These are phyloP conservation scores for Apostichopus japonicus DNA, from an alignment of 35 echinoderm and acorn worm genomes.

Conservation along the genomic window DNA sequence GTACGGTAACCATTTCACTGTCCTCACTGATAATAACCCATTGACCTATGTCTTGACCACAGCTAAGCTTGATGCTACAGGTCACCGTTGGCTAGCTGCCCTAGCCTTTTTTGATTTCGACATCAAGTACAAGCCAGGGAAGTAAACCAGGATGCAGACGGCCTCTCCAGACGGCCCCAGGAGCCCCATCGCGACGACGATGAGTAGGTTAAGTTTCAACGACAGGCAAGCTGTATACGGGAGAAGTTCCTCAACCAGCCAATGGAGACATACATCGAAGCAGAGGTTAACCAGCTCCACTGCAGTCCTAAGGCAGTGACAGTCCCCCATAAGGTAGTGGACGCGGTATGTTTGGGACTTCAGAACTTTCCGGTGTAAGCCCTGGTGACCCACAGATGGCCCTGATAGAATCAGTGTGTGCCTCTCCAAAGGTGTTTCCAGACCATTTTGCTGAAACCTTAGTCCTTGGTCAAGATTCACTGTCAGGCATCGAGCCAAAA, in stretches of 20 bases:
- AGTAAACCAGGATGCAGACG: constrained; percentile 42
- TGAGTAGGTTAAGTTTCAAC: neutral
- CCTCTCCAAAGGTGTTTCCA: neutral
- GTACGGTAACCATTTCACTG: too few relatives aligned
- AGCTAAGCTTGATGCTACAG: constrained; percentile 51
- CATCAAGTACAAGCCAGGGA: constrained; percentile 50
- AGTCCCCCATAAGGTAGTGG: neutral
- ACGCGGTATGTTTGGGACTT: neutral
- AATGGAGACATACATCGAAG: neutral
- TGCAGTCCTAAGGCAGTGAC: neutral
- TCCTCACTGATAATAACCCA: too few relatives aligned
- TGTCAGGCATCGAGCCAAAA: neutral
- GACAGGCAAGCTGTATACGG: neutral
- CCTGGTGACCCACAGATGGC: neutral
- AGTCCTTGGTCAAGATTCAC: neutral
- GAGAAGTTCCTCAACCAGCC: neutral
- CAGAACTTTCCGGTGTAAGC: neutral
- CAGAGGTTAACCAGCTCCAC: neutral
- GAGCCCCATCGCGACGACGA: neutral
- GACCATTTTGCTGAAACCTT: neutral
- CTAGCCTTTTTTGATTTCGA: constrained; percentile 22
- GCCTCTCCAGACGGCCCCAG: constrained; percentile 17
- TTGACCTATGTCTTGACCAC: too few relatives aligned
- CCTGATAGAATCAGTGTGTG: neutral
- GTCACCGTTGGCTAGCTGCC: constrained; percentile 43